Evolutionary conservation across 1,140 invertebrate genomes (phyloP).

Genomic region (Cydia splendana): DNA sequence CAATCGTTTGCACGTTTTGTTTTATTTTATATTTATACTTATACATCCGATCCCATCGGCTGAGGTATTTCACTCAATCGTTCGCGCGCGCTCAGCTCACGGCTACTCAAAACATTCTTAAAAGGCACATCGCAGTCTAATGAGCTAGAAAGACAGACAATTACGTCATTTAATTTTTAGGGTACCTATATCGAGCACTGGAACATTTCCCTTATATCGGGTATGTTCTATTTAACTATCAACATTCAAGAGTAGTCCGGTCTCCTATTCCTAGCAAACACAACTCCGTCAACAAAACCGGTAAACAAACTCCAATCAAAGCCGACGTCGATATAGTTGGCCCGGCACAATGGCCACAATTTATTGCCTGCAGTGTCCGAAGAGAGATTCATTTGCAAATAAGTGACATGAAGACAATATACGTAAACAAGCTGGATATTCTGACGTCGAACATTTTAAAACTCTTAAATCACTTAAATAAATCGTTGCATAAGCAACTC

Average conservation of each 20-base stretch:
- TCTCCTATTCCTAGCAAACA: not conserved
- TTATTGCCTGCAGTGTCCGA: not conserved
- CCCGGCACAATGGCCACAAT: not conserved
- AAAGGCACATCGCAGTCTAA: too few relatives aligned
- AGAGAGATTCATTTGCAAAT: constrained; percentile 15
- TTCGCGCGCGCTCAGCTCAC: too few relatives aligned
- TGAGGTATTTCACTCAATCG: too few relatives aligned
- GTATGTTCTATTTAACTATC: not conserved
- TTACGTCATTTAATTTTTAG: too few relatives aligned
- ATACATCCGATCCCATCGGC: not conserved
- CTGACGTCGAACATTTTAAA: not conserved
- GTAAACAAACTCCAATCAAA: not conserved
- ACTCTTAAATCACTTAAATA: not conserved
- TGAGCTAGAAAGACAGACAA: too few relatives aligned
- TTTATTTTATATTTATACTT: constrained; percentile 39
- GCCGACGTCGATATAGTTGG: not conserved
- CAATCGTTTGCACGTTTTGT: constrained; percentile 40
- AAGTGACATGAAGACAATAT: not conserved
- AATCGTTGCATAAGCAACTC: not conserved
- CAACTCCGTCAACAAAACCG: not conserved
- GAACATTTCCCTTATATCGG: too few relatives aligned
- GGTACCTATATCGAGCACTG: too few relatives aligned
- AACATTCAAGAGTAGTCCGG: not conserved
- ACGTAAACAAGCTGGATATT: constrained; percentile 14
- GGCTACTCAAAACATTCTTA: too few relatives aligned